Percentiles rank a stretch among this genome's conserved stretches.
These are phyloP conservation scores for Elysia crispata DNA, from an alignment of 2,888 invertebrate species.

Conservation along the genomic window DNA sequence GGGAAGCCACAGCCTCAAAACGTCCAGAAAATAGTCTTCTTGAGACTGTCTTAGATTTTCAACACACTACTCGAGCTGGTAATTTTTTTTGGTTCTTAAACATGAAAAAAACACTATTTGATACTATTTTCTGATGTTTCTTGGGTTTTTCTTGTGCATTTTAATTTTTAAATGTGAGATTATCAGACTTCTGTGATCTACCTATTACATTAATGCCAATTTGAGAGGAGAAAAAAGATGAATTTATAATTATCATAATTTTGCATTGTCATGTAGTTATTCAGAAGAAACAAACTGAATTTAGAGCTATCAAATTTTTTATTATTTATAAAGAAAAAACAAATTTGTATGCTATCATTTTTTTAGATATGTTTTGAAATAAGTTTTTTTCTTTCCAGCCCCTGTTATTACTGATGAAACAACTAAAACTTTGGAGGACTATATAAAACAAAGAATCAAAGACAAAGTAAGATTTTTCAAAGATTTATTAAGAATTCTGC, in stretches of 20 bases:
- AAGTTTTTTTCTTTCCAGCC: conserved; percentile 79
- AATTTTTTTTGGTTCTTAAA: too few relatives aligned
- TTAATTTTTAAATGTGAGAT: too few relatives aligned
- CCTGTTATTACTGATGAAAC: conserved; percentile 95
- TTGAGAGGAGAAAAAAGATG: too few relatives aligned
- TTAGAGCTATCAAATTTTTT: not conserved
- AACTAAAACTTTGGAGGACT: conserved; percentile 90
- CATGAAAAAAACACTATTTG: too few relatives aligned
- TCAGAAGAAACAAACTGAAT: not conserved
- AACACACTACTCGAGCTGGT: conserved; percentile 86
- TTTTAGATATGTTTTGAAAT: not conserved
- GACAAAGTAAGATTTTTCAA: conserved; percentile 80
- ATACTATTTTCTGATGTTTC: not conserved
- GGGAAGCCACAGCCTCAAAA: conserved; percentile 88
- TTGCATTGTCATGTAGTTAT: too few relatives aligned
- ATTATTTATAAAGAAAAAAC: too few relatives aligned
- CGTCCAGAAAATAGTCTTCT: conserved; percentile 95
- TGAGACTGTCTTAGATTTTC: conserved; percentile 94
- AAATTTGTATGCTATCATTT: not conserved
- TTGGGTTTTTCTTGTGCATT: not conserved
- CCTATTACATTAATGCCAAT: too few relatives aligned
- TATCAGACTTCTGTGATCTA: too few relatives aligned
- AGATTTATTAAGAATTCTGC: too few relatives aligned
- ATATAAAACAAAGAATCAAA: conserved; percentile 93
- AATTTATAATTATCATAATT: too few relatives aligned